phyloP scores from a whole-genome alignment of 2,797 vertebrate species.

The Enteromius argenteus region DNA sequence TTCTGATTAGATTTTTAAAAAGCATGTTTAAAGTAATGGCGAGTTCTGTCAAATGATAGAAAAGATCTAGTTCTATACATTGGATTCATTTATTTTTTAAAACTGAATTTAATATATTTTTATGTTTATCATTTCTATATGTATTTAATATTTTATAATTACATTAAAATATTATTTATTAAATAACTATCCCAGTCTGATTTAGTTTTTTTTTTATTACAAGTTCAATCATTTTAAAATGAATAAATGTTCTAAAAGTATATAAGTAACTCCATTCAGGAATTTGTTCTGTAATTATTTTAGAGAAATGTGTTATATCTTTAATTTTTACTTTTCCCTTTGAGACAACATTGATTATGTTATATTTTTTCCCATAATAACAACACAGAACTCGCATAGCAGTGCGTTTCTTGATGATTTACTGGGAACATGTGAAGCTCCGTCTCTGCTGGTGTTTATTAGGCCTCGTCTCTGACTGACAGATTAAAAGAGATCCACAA shows the following conservation, averaged over 20 bases:
- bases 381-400: neutral
- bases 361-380: constrained; percentile 2
- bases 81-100: neutral
- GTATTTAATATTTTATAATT: neutral
- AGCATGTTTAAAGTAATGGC: neutral
- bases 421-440: constrained; percentile 13
- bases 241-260: neutral
- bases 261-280: neutral
- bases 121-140: neutral
- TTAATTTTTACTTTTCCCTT: neutral
- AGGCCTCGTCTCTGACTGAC: constrained; percentile 49
- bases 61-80: neutral
- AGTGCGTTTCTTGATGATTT: constrained; percentile 28
- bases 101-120: neutral
- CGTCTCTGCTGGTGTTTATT: constrained; percentile 63
- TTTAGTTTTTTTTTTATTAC: neutral
- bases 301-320: neutral
- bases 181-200: neutral
- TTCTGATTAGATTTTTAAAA: neutral
- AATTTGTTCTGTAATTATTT: neutral
- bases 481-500: constrained; percentile 61
- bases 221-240: neutral
- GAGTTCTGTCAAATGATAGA: neutral
- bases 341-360: neutral
- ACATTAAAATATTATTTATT: neutral